Base-by-base conservation (phyloP, 2,797 vertebrate species). In the Anguilla megastoma region DNA sequence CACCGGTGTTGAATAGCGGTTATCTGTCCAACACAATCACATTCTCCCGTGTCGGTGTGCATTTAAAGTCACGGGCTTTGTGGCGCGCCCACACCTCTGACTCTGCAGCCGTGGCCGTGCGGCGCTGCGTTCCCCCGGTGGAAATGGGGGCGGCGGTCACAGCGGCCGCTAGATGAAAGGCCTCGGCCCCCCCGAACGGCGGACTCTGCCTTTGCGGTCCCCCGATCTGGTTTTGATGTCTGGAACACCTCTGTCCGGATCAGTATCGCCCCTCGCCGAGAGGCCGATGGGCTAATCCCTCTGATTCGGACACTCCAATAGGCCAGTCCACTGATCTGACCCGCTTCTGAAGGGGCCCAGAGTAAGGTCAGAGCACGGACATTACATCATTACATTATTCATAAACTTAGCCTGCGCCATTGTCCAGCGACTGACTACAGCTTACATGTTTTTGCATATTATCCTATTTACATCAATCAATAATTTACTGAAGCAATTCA, bases 161-260 rank as follows among this genome's bases (percentile, higher is more conserved):
- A 85, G 60, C 24, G 50, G 14, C 63, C n/a, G 87, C 33, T 33
- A 88, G 87, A 88, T 88, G 69, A 88, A 88, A 88, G 87, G n/a
- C 66, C 83, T 24, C 69, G 2, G 27, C n/a, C 36, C 33, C 52
- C 83, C 48, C 14, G n/a, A 85, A 60, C 85, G 69, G 52, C 14
- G 71, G 33, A 21, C 58, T 58, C 21, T 85, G 52, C 84, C 87
- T 85, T 88, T 92, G 87, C 87, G 89, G 88, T 88, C 83, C 80
- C 89, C 86, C 60, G 10, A 89, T 89, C 87, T 86, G 91, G 90
- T 90, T 95, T 95, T 95, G 95, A 95, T 93, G 94, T 94, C 90
- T 91, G 90, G 91, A 91, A 90, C 89, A 91, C 93, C 89, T 90
- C 85, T 85, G 88, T 88, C 88, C 88, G 79, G 87, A 94, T 92